Evolutionary conservation across 2,113 vertebrate species (phyloP).

Genomic region (Trematomus loennbergii): DNA sequence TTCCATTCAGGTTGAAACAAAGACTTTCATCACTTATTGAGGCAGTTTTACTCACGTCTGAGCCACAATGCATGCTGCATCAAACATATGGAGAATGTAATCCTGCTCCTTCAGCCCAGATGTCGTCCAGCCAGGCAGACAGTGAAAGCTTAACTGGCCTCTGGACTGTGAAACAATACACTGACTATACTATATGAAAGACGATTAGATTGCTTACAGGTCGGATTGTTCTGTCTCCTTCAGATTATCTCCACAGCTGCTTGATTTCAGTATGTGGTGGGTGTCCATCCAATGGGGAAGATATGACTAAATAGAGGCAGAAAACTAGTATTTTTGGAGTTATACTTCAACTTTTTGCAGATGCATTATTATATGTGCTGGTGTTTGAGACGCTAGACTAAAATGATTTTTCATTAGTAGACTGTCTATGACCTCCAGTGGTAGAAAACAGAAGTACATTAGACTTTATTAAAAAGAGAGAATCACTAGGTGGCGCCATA

Average conservation of each 20-base stretch:
- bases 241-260: constrained; percentile 22
- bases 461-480: background rate
- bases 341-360: background rate
- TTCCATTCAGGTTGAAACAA: background rate
- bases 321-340: background rate
- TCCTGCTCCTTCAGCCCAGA: constrained; percentile 7
- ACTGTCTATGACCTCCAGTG: constrained; percentile 55
- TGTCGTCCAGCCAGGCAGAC: constrained; percentile 12
- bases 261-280: background rate
- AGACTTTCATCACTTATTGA: constrained; percentile 5
- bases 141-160: background rate
- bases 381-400: background rate
- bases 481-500: constrained; percentile 60
- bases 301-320: background rate
- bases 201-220: constrained; percentile 24
- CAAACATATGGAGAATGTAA: constrained; percentile 2
- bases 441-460: constrained; percentile 35
- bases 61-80: background rate
- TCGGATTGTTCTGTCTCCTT: constrained; percentile 16
- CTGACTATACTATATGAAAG: background rate
- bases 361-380: background rate
- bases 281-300: background rate
- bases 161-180: background rate
- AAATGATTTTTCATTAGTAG: background rate
- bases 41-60: background rate